Percentiles rank a stretch among this genome's conserved stretches.
Evolutionary conservation across 2,797 vertebrate genomes (phyloP).

Genomic region (Podarcis lilfordi): DNA sequence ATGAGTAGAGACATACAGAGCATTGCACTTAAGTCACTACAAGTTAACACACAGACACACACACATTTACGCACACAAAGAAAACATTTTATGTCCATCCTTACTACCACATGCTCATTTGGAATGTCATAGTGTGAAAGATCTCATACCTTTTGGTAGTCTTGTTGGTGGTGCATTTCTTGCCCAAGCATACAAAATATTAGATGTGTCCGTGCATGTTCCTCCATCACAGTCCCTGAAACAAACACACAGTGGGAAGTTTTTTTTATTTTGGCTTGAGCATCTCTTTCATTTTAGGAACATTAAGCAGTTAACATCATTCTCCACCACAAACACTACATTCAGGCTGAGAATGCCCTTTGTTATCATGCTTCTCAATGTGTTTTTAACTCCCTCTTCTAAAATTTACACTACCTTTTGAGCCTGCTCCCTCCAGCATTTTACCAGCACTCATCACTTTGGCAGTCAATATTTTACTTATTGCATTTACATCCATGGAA

Average conservation of each 20-base stretch:
- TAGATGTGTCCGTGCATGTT: constrained; percentile 88
- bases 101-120: not conserved
- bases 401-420: too few species aligned
- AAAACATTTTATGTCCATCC: not conserved
- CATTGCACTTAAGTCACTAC: too few species aligned
- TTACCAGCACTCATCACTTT: too few species aligned
- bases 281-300: not conserved
- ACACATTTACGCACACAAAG: too few species aligned
- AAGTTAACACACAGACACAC: too few species aligned
- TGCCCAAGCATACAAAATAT: constrained; percentile 97
- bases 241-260: constrained; percentile 30
- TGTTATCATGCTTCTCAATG: not conserved
- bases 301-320: not conserved
- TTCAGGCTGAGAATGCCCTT: not conserved
- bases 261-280: not conserved
- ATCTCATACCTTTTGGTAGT: constrained; percentile 88
- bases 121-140: not conserved
- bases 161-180: constrained; percentile 92
- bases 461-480: too few species aligned
- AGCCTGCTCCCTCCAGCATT: too few species aligned
- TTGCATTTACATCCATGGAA: too few species aligned
- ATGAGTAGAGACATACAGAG: not conserved
- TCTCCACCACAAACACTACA: not conserved
- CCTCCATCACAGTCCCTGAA: constrained; percentile 94
- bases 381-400: too few species aligned